Percentiles rank a stretch among this genome's conserved stretches.
phyloP scores from a whole-genome alignment of 2,797 vertebrate genomes.

The Falco novaeseelandiae region DNA sequence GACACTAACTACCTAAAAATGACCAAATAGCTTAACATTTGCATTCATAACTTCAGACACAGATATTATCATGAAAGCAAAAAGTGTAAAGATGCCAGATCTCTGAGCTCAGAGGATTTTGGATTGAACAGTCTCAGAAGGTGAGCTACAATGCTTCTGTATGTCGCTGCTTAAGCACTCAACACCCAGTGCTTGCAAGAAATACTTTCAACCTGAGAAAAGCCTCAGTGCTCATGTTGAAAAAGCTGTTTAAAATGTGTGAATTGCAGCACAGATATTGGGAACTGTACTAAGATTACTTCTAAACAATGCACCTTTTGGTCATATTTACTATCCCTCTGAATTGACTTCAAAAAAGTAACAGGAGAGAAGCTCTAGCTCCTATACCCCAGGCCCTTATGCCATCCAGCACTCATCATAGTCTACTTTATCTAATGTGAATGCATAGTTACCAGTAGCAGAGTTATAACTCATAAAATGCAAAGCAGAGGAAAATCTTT shows the following conservation, averaged over 20 bases:
- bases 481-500: background rate
- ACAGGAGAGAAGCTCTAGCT: background rate
- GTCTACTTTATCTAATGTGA: background rate
- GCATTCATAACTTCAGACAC: background rate
- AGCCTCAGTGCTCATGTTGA: background rate
- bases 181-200: background rate
- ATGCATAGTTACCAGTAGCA: background rate
- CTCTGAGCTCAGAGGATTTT: background rate
- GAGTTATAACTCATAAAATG: background rate
- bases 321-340: background rate
- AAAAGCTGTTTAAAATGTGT: background rate
- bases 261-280: background rate
- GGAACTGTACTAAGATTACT: background rate
- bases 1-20: background rate
- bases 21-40: background rate
- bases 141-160: background rate
- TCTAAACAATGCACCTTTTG: background rate
- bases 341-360: background rate
- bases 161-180: background rate
- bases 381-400: background rate
- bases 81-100: background rate
- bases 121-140: background rate
- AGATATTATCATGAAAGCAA: background rate
- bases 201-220: background rate
- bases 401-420: background rate